phyloP scores from a whole-genome alignment of 2,888 invertebrate genomes.

The Dynastes maya region DNA sequence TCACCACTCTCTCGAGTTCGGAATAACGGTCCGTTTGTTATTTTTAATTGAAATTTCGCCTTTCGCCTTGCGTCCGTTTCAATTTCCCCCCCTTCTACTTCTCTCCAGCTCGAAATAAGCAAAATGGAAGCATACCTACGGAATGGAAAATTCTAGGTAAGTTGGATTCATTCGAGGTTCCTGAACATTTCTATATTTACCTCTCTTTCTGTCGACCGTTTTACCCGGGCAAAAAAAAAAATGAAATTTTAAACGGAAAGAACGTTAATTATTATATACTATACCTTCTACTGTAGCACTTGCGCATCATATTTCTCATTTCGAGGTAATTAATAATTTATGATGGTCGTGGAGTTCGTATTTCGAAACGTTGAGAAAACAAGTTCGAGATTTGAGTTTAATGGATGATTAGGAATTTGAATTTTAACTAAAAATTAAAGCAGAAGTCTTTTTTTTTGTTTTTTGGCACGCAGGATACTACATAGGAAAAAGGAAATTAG shows the following conservation, averaged over 20 bases:
- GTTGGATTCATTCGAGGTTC: not conserved
- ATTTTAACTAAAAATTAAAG: too few species aligned
- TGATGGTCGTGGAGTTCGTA: not conserved
- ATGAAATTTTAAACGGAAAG: not conserved
- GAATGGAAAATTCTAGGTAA: not conserved
- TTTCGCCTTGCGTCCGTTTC: constrained; percentile 14
- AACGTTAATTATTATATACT: not conserved
- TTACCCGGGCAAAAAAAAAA: not conserved
- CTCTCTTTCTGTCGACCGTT: not conserved
- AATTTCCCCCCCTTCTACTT: not conserved
- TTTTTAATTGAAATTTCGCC: constrained; percentile 38
- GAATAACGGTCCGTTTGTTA: constrained; percentile 29
- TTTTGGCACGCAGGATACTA: too few species aligned
- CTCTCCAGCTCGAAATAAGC: not conserved
- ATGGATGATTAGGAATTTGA: too few species aligned
- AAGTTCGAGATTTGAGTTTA: too few species aligned
- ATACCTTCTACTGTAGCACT: not conserved
- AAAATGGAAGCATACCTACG: not conserved
- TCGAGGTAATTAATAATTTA: not conserved
- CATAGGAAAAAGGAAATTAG: too few species aligned
- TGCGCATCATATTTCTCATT: not conserved
- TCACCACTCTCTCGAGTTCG: not conserved
- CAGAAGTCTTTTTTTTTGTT: too few species aligned
- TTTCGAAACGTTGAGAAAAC: not conserved
- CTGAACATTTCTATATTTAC: not conserved